A percentile compares a stretch with the other conserved stretches of the same genome.
These are phyloP conservation scores for Drosophila gaucha DNA, from an alignment of 2,888 invertebrate genomes.

Conservation along the genomic window DNA sequence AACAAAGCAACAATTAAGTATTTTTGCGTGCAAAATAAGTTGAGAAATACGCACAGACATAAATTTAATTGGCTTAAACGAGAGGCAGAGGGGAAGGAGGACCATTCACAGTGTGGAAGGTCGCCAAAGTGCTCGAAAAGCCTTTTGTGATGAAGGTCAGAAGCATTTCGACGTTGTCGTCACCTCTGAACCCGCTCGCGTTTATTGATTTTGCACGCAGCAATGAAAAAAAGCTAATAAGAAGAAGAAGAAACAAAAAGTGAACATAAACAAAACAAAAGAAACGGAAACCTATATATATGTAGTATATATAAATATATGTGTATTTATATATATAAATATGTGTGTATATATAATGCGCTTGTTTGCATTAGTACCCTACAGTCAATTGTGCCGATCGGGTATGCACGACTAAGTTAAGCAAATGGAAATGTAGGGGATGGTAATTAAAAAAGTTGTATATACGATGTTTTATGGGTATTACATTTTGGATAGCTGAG, in stretches of 20 bases:
- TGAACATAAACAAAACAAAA: constrained; percentile 19
- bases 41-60: constrained; percentile 28
- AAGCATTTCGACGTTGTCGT: constrained; percentile 70
- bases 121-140: constrained; percentile 50
- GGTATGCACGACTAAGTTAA: neutral
- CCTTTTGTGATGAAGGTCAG: constrained; percentile 61
- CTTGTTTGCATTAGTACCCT: constrained; percentile 42
- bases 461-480: no score
- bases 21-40: constrained; percentile 51
- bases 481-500: no score
- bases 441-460: neutral
- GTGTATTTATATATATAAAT: constrained; percentile 1
- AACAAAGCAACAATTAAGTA: constrained; percentile 43
- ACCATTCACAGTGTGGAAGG: constrained; percentile 42
- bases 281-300: constrained; percentile 20
- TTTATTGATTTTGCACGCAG: constrained; percentile 78
- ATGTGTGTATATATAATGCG: constrained; percentile 1
- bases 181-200: constrained; percentile 78
- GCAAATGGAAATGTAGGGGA: no score
- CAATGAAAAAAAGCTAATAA: neutral
- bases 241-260: constrained; percentile 7
- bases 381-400: neutral
- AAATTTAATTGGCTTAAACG: constrained; percentile 41
- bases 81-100: neutral
- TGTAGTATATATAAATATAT: neutral